phyloP scores from a whole-genome alignment of 2,113 vertebrate species.

The Ptilonorhynchus violaceus region DNA sequence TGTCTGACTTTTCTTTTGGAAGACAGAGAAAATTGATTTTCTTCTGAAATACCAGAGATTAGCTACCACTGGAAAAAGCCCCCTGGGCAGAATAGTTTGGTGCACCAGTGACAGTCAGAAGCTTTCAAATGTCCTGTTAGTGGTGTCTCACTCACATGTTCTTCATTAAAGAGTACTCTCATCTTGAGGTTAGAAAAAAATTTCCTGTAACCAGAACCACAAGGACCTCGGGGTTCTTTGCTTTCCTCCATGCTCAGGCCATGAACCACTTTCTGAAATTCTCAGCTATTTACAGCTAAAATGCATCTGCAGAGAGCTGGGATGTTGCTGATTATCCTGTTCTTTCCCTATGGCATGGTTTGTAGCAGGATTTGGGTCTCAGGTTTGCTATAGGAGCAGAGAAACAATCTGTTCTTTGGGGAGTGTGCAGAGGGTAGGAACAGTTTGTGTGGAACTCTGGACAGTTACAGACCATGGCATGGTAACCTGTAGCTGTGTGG shows the following conservation, averaged over 20 bases:
- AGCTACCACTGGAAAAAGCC: not conserved
- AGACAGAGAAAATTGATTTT: constrained; percentile 4
- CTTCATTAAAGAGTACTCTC: not conserved
- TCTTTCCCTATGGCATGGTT: not conserved
- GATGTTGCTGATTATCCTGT: not conserved
- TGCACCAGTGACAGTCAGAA: not conserved
- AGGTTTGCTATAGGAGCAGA: not conserved
- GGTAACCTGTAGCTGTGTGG: not conserved
- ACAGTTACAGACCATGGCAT: not conserved
- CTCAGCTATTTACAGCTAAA: not conserved
- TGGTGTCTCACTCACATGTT: not conserved
- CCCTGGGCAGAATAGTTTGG: not conserved
- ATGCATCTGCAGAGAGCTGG: not conserved
- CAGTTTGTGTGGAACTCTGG: not conserved
- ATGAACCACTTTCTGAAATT: not conserved
- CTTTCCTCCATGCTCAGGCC: not conserved
- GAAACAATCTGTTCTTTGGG: not conserved
- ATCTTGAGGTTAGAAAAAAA: not conserved
- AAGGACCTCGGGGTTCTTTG: not conserved
- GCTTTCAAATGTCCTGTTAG: not conserved
- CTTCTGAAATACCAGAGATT: not conserved
- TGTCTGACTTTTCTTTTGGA: not conserved
- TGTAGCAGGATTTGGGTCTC: not conserved
- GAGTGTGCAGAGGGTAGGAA: not conserved
- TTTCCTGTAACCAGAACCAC: not conserved